phyloP scores from a whole-genome alignment of 2,113 vertebrate species.

The Gallinago undulata region DNA sequence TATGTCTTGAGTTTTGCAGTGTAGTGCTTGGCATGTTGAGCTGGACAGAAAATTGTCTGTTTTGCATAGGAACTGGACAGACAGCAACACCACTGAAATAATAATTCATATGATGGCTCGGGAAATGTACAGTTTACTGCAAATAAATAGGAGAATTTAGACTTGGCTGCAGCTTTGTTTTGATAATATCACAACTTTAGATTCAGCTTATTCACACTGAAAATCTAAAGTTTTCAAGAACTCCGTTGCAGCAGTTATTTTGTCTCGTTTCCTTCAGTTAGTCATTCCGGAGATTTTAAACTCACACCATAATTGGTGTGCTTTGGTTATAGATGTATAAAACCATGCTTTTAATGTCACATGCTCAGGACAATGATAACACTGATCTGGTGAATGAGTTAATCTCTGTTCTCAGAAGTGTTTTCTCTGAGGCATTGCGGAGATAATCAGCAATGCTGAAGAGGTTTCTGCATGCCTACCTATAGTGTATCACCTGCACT shows the following conservation, averaged over 20 bases:
- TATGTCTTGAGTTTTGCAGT: neutral
- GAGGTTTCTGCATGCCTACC: neutral
- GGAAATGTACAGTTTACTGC: neutral
- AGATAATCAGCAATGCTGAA: neutral
- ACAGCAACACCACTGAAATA: neutral
- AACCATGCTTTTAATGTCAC: neutral
- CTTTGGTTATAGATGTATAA: neutral
- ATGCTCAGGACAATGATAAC: neutral
- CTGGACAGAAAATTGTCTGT: neutral
- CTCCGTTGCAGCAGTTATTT: neutral
- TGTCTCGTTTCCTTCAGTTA: neutral
- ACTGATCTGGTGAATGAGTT: neutral
- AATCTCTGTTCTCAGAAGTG: neutral
- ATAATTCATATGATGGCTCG: neutral
- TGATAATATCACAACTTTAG: neutral
- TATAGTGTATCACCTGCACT: neutral
- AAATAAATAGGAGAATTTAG: neutral
- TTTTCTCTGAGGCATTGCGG: neutral
- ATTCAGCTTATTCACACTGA: neutral
- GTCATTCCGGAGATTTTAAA: neutral
- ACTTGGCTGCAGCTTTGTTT: neutral
- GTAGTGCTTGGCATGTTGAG: neutral
- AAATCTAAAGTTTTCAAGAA: neutral
- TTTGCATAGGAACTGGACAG: neutral
- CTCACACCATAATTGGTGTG: neutral